Percentiles rank a stretch among this genome's conserved stretches.
Conservation (phyloP, 2,888 invertebrate species). For the Tetanocera ferruginea region DNA sequence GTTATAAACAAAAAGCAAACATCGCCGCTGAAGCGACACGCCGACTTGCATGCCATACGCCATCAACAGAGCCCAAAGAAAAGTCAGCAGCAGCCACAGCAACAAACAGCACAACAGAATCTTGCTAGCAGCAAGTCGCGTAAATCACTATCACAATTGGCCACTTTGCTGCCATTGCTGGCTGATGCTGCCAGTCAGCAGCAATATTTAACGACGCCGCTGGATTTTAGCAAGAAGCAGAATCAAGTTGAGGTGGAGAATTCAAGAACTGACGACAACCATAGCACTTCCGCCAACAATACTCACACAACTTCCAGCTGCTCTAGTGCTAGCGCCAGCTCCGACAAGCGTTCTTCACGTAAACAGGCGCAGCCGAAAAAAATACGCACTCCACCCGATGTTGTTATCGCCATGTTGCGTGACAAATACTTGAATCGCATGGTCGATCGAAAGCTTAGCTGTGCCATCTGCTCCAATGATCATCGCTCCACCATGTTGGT, state of each 20-base stretch:
- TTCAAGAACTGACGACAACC: conserved; percentile 21
- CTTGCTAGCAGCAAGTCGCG: conserved; percentile 47
- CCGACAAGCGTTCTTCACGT: conserved; percentile 68
- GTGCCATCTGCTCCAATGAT: conserved; percentile 59
- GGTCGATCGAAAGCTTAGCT: conserved; percentile 66
- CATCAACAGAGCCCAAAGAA: conserved; percentile 58
- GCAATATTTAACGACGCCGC: conserved; percentile 60
- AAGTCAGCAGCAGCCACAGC: conserved; percentile 39
- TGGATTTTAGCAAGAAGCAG: conserved; percentile 63
- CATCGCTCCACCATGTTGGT: conserved; percentile 60
- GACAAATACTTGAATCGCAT: conserved; percentile 69
- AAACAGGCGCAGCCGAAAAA: conserved; percentile 72
- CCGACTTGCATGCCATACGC: conserved; percentile 50
- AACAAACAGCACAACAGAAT: conserved; percentile 19
- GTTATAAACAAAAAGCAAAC: conserved; percentile 35
- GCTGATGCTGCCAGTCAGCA: conserved; percentile 64
- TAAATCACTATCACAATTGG: conserved; percentile 61
- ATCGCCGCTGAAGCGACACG: conserved; percentile 59
- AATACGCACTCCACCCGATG: conserved; percentile 63
- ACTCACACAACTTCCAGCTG: background rate
- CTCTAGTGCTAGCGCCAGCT: background rate
- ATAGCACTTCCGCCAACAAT: background rate
- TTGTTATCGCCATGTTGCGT: conserved; percentile 63
- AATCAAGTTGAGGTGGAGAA: background rate
- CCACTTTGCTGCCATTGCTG: conserved; percentile 60